Base-by-base conservation (phyloP, 23 tunicate species). In the Phallusia fumigata region DNA sequence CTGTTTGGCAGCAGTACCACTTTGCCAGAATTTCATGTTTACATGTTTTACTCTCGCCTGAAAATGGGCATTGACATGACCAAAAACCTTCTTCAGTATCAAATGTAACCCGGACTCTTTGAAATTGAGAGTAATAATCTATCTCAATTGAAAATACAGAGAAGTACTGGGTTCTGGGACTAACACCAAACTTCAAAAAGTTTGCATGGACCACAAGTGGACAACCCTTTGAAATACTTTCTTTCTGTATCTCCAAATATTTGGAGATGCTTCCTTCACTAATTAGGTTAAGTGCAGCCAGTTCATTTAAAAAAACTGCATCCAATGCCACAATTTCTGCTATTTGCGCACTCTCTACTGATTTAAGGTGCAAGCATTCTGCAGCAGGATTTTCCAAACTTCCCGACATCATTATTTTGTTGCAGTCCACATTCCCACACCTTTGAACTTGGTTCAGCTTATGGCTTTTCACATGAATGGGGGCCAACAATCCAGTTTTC, bases 151-250 rank as follows among this genome's bases (percentile, higher is more conserved):
- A 35, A 45, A 31, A 44, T 21, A 77, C 81, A 21, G 81, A 77
- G 35, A 34, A 77, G 15, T 77, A 77, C 28, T n/a, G 28, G 5
- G 21, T 22, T 22, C 81, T 40, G 5, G 30, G 40, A 30, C 58
- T 36, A 10, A 1, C 16, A 36, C 81, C 81, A 19, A 77, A 77
- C n/a, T 30, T 77, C 2, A 12, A 11, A 44, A 77, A 77, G 32
- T 77, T 52, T 35, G 81, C 81, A 21, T 77, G 30, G 2, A 77
- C 81, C 5, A 77, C 81, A 1, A 77, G 81, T 2, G 81, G 81
- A 5, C 24, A 19, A 19, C 35, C 32, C 28, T 45, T 40, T 36
- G 8, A 5, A 22, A 36, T 3, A 22, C 58, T 45, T 21, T 77
- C 81, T 28, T 24, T 35, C 35, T 77, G 28, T 32, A 36, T 36